phyloP scores from a whole-genome alignment of 1,140 invertebrate species.

The Geopemphigus sp. region DNA sequence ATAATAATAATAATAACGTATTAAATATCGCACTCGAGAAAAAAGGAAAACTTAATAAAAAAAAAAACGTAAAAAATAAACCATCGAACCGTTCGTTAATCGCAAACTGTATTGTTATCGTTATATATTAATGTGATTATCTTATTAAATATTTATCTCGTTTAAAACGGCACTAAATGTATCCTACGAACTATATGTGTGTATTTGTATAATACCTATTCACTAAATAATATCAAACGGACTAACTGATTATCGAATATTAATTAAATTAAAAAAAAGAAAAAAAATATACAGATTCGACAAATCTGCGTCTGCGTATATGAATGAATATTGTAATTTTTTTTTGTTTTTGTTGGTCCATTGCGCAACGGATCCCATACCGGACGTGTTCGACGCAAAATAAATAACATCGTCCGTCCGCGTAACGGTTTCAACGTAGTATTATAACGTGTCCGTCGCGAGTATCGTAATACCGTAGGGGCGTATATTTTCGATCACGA shows the following conservation, averaged over 20 bases:
- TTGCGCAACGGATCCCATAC: too few relatives aligned
- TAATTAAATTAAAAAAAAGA: background rate
- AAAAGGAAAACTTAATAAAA: conserved; percentile 7
- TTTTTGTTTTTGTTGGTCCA: conserved; percentile 5
- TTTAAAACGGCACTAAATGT: conserved; percentile 27
- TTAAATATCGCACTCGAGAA: background rate
- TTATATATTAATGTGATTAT: background rate
- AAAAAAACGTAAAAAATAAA: background rate
- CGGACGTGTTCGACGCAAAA: too few relatives aligned
- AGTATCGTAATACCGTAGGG: too few relatives aligned
- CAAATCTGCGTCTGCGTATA: conserved; percentile 26
- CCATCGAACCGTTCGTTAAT: conserved; percentile 20
- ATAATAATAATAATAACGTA: background rate
- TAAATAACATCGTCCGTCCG: too few relatives aligned
- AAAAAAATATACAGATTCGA: conserved; percentile 21
- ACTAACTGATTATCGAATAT: conserved; percentile 21
- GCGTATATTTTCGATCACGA: too few relatives aligned
- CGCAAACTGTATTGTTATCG: background rate
- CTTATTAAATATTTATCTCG: background rate
- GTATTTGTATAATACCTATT: background rate
- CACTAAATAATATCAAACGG: conserved; percentile 27
- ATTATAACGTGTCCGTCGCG: too few relatives aligned
- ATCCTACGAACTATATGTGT: conserved; percentile 22
- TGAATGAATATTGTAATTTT: too few relatives aligned
- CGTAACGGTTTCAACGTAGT: too few relatives aligned